Percentiles rank a stretch among this genome's conserved stretches.
phyloP scores from a whole-genome alignment of 2,113 vertebrate genomes.

The Hypocryptadius cinnamomeus region DNA sequence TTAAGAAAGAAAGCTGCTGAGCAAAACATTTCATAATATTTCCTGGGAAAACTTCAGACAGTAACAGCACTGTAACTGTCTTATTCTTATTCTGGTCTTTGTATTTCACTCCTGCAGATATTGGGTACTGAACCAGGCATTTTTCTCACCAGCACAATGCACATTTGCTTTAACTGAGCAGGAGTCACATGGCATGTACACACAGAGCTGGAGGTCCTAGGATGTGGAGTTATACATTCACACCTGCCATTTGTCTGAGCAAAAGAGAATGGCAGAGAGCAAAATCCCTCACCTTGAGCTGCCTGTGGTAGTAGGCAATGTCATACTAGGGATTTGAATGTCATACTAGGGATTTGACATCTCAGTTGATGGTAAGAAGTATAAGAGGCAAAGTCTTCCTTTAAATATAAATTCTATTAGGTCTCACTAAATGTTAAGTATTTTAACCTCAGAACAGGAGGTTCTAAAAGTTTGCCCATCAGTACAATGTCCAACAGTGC shows the following conservation, averaged over 20 bases:
- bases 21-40: not conserved
- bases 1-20: not conserved
- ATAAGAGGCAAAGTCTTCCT: not conserved
- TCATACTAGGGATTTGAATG: not conserved
- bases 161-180: not conserved
- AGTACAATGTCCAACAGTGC: not conserved
- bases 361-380: not conserved
- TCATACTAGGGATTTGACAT: not conserved
- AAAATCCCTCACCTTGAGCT: not conserved
- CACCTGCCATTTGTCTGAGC: not conserved
- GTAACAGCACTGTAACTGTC: not conserved
- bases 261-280: not conserved
- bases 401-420: not conserved
- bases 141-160: not conserved
- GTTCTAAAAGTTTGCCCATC: not conserved
- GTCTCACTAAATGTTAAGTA: not conserved
- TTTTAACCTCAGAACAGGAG: not conserved
- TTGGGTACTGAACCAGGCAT: not conserved
- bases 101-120: not conserved
- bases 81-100: not conserved
- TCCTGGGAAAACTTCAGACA: not conserved
- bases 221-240: accelerated
- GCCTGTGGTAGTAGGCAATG: not conserved
- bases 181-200: not conserved
- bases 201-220: not conserved